These are phyloP conservation scores for Sussaba pulchella DNA, from an alignment of 2,888 invertebrate species.

Conservation along the genomic window DNA sequence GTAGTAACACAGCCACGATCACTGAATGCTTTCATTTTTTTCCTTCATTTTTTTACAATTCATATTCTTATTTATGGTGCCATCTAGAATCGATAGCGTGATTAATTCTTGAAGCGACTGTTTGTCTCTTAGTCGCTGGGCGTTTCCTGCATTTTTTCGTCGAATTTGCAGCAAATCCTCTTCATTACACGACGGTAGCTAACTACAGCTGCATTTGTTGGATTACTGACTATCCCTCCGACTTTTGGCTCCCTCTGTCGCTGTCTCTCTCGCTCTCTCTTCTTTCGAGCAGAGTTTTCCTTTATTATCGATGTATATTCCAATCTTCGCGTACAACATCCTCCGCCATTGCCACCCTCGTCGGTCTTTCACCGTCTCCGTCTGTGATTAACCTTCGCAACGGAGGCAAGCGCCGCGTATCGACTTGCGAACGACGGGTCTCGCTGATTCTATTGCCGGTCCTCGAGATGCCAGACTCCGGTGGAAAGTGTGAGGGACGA, in stretches of 20 bases:
- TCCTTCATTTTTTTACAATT: too few relatives aligned
- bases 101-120: constrained; percentile 4
- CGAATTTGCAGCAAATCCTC: not conserved
- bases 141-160: not conserved
- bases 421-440: constrained; percentile 7
- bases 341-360: not conserved
- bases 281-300: constrained; percentile 27
- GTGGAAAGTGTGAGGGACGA: constrained; percentile 7
- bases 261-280: not conserved
- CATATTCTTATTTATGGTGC: not conserved
- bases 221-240: not conserved
- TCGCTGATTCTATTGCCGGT: constrained; percentile 1
- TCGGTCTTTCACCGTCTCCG: not conserved
- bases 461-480: constrained; percentile 19
- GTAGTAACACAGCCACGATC: constrained; percentile 29
- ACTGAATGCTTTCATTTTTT: constrained; percentile 26
- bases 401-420: not conserved
- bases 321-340: constrained; percentile 51
- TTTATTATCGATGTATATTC: constrained; percentile 74
- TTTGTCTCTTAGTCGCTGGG: not conserved
- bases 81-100: constrained; percentile 4
- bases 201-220: constrained; percentile 6
- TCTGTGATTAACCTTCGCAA: not conserved
- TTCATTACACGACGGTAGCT: constrained; percentile 2
- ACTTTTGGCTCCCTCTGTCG: too few relatives aligned